A percentile compares a stretch with the other conserved stretches of the same genome.
These are phyloP conservation scores for Drosophila novamexicana DNA, from an alignment of 1,140 invertebrate species.

Conservation along the genomic window DNA sequence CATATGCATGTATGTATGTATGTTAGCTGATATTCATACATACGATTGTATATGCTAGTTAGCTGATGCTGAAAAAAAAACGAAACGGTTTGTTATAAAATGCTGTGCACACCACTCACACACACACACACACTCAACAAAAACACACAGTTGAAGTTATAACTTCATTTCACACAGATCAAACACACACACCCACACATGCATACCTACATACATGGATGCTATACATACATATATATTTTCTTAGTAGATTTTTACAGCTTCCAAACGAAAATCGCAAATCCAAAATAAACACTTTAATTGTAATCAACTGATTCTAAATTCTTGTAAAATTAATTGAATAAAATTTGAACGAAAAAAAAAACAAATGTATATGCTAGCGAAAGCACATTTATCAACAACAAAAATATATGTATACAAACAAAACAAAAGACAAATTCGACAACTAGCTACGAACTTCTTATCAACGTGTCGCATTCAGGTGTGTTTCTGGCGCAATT, in stretches of 20 bases:
- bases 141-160: not conserved
- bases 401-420: not conserved
- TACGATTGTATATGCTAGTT: slow-evolving; percentile 23
- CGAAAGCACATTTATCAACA: slow-evolving; percentile 28
- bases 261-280: slow-evolving; percentile 51
- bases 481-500: not conserved
- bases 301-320: slow-evolving; percentile 62
- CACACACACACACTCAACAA: slow-evolving; percentile 14
- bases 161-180: not conserved
- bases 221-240: slow-evolving; percentile 57
- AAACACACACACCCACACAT: not conserved
- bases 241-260: slow-evolving; percentile 81
- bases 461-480: slow-evolving; percentile 2
- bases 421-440: slow-evolving; percentile 15
- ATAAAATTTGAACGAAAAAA: slow-evolving; percentile 30
- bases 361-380: slow-evolving; percentile 20
- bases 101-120: slow-evolving; percentile 35
- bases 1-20: not conserved
- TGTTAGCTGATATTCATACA: slow-evolving; percentile 1
- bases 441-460: not conserved
- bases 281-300: slow-evolving; percentile 50
- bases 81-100: slow-evolving; percentile 49
- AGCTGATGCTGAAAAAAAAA: slow-evolving; percentile 30
- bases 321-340: slow-evolving; percentile 63
- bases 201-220: slow-evolving; percentile 8